Percentiles rank a stretch among this genome's conserved stretches.
phyloP scores from a whole-genome alignment of 1,140 invertebrate genomes.

The Bradynema listronoti region DNA sequence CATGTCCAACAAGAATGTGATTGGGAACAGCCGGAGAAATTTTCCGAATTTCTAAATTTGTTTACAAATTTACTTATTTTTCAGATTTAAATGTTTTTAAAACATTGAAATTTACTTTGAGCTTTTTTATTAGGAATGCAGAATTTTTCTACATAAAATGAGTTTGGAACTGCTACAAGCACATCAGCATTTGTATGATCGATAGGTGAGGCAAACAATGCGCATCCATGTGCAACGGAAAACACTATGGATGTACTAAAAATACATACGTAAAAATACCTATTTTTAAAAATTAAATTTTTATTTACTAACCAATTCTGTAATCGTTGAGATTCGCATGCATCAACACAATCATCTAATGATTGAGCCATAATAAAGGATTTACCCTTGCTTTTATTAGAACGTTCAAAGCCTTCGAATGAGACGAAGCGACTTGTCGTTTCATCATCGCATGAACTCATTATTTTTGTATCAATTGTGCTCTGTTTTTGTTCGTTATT shows the following conservation, averaged over 20 bases:
- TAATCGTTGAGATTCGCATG: constrained; percentile 8
- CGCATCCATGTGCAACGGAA: constrained; percentile 15
- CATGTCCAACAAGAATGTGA: constrained; percentile 30
- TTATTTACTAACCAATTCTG: constrained; percentile 17
- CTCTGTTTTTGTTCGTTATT: too few relatives aligned
- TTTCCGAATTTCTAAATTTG: constrained; percentile 1
- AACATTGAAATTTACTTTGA: not conserved
- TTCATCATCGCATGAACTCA: constrained; percentile 5
- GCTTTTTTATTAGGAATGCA: constrained; percentile 5
- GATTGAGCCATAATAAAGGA: constrained; percentile 8
- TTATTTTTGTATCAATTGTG: too few relatives aligned
- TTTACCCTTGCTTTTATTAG: not conserved
- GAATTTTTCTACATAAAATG: constrained; percentile 7
- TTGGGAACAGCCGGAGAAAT: constrained; percentile 11
- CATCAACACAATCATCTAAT: constrained; percentile 16
- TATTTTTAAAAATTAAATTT: constrained; percentile 11
- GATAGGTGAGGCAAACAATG: constrained; percentile 6
- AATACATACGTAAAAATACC: not conserved
- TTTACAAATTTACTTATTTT: not conserved
- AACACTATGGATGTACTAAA: constrained; percentile 20
- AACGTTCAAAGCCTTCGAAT: not conserved
- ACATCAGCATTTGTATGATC: constrained; percentile 11
- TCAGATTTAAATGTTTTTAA: too few relatives aligned
- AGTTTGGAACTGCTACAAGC: constrained; percentile 8
- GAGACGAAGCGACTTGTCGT: not conserved